Evolutionary conservation across 2,888 invertebrate genomes (phyloP), one percentile per base, ranked within the genome.

Genomic region (Cosmia pyralina): DNA sequence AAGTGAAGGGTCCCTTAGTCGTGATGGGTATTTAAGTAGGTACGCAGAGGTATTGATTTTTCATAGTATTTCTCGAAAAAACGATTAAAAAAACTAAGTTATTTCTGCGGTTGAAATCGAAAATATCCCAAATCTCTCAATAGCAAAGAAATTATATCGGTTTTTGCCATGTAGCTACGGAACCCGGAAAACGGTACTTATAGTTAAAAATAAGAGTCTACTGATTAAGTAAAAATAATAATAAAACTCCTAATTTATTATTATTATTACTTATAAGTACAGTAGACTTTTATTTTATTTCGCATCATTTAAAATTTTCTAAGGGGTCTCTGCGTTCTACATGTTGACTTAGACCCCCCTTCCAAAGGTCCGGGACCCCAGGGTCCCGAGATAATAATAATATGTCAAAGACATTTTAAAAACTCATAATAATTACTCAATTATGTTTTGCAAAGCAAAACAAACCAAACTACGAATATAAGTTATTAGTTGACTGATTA

Each of bases 401-500:
- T 28, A 28, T 28, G 28, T 28, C 28, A 28, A 28, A 28, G 28
- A 28, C 28, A 28, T 28, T 28, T 28, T 2, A 28, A 7, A 34
- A 38, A 34, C 11, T 34, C n/a, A 28, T n/a, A 4, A 28, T n/a
- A 4, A 28, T 41, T 57, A 5, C n/a, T 8, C 28, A 28, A 48
- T 48, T 44, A 52, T 41, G 41, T 68, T 69, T 15, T 34, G 15
- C 19, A 17, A 68, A 72, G 46, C 19, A n/a, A 38, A 13, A 38
- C 38, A 38, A 38, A 38, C 38, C 0, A 38, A 38, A 38, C 38
- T 28, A 28, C 28, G 28, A 28, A 28, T 19, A 19, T 22, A 44
- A n/a, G 10, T 53, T n/a, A 17, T 13, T 22, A 70, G 19, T 48
- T 72, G 2, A n/a, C 13, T 17, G n/a, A 50, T 13, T 41, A 48